Evolutionary conservation across 2,113 vertebrate species (phyloP).

Genomic region (Catharus minimus): DNA sequence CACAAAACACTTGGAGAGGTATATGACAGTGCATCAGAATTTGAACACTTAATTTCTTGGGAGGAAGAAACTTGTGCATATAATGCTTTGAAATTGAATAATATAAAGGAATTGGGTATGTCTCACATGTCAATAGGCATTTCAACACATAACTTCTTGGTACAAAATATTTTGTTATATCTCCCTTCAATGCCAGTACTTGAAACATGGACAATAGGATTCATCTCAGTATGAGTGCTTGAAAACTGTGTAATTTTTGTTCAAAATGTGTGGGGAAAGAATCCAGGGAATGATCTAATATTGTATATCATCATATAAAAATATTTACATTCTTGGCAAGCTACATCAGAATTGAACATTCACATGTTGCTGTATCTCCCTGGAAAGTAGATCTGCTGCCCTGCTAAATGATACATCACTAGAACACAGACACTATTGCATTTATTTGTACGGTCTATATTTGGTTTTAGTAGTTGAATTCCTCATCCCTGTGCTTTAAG

Average conservation of each 20-base stretch:
- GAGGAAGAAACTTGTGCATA: neutral
- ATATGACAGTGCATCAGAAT: neutral
- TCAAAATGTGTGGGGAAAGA: neutral
- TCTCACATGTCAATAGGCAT: neutral
- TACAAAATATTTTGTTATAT: neutral
- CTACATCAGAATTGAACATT: neutral
- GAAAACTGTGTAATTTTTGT: neutral
- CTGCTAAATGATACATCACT: neutral
- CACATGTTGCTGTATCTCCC: neutral
- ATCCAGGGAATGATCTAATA: neutral
- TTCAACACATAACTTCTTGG: neutral
- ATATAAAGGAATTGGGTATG: neutral
- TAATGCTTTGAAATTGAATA: neutral
- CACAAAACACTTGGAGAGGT: neutral
- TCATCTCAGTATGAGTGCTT: neutral
- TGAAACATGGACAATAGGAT: neutral
- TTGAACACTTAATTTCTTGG: neutral
- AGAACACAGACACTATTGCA: neutral
- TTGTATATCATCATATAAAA: neutral
- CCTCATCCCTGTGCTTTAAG: neutral
- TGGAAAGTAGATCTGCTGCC: neutral
- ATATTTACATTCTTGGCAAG: constrained; percentile 13
- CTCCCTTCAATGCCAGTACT: neutral
- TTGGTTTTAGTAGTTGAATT: neutral
- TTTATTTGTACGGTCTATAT: neutral